Conservation (phyloP, 53 echinoderm and acorn worm species). For the Echinometra lucunter region DNA sequence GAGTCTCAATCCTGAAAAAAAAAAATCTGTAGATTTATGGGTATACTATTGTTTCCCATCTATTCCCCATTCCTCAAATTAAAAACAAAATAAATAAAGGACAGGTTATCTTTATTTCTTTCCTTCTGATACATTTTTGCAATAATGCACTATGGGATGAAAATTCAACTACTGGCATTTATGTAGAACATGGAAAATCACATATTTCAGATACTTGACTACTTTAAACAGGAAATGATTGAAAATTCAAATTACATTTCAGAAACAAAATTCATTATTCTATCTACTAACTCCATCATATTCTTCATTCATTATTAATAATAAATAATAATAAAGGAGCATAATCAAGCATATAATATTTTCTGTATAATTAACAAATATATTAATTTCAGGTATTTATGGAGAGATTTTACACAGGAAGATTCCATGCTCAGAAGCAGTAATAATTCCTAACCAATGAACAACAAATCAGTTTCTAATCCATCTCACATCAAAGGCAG, state of each 20-base stretch:
- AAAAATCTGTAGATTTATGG: not conserved
- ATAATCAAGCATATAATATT: too few species aligned
- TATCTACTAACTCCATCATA: too few species aligned
- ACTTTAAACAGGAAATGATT: not conserved
- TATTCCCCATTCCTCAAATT: not conserved
- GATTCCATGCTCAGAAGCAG: not conserved
- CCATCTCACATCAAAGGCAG: not conserved
- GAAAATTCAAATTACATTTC: not conserved
- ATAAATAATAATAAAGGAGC: not conserved
- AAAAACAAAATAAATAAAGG: not conserved
- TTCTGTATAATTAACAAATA: too few species aligned
- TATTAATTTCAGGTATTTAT: not conserved
- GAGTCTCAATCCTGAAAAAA: not conserved
- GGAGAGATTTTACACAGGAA: not conserved
- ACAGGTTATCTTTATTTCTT: not conserved
- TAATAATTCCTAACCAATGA: not conserved
- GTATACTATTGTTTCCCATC: not conserved
- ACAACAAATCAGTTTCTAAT: not conserved
- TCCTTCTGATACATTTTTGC: not conserved
- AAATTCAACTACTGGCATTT: not conserved
- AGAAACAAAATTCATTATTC: not conserved
- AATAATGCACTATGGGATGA: not conserved
- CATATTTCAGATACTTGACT: conserved; percentile 19
- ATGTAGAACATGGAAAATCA: not conserved
- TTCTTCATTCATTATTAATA: not conserved